Evolutionary conservation across 1,140 invertebrate species (phyloP).

Genomic region (Ostrea edulis): DNA sequence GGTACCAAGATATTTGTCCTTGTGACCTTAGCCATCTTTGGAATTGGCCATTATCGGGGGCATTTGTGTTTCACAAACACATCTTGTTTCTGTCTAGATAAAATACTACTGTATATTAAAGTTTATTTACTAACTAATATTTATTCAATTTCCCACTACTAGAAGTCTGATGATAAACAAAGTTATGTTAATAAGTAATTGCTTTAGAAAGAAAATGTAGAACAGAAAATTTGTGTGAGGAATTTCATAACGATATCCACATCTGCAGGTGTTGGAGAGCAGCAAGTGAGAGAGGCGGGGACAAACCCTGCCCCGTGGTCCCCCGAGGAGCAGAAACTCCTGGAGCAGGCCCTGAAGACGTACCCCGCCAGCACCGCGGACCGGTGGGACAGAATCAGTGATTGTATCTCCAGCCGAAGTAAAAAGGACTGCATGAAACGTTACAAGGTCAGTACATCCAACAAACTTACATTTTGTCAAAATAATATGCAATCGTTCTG

Average conservation of each 20-base stretch:
- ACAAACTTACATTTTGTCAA: no score
- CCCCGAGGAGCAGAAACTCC: slow-evolving; percentile 93
- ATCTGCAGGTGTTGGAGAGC: slow-evolving; percentile 71
- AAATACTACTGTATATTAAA: no score
- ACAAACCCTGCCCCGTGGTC: slow-evolving; percentile 87
- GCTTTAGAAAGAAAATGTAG: no score
- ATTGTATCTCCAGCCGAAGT: slow-evolving; percentile 90
- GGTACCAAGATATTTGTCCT: no score
- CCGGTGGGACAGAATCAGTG: slow-evolving; percentile 96
- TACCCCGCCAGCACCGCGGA: slow-evolving; percentile 91
- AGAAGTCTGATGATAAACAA: neutral
- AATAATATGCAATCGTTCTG: no score
- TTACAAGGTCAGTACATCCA: slow-evolving; percentile 86
- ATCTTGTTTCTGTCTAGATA: no score
- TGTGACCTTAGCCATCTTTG: no score
- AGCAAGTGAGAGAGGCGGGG: slow-evolving; percentile 75
- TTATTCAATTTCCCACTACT: neutral
- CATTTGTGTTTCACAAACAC: no score
- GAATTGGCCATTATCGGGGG: no score
- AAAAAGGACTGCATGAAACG: slow-evolving; percentile 98
- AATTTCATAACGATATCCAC: neutral
- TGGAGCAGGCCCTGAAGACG: slow-evolving; percentile 98
- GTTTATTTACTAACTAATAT: no score
- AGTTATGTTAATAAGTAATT: no score
- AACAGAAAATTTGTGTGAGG: no score